Base-by-base conservation (phyloP, 2,797 vertebrate genomes). In the Crypturellus tataupa region DNA sequence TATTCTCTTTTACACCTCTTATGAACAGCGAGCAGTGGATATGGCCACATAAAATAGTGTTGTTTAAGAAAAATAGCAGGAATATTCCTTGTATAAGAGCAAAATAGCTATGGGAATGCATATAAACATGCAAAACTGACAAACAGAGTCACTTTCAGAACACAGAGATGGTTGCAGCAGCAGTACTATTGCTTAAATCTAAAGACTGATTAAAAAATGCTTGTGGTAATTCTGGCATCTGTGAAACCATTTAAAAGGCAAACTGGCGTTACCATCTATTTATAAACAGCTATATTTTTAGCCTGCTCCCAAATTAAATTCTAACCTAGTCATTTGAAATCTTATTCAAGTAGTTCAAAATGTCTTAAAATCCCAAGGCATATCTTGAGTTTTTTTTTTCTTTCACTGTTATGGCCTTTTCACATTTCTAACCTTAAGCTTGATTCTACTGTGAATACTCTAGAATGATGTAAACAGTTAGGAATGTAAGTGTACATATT, bases 1-100 rank as follows among this genome's bases (percentile, higher is more conserved):
- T 96, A 99, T 99, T 96, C 98, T 99, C 95, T 99, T 99, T 97
- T 99, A 99, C 97, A 99, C 99, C 37, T 98, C 98, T 31, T 93
- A 99, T 62, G 99, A 98, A 98, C 95, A 96, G 79, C 94, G 97
- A 83, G 94, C 87, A 40, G 64, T 85, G 47, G 95, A 98, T 6
- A 59, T 97, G 80, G 94, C 95, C 84, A 97, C 97, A 49, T 98
- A 98, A 96, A 91, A 69, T 25, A 55, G 29, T 1, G 12, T 16
- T 56, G 76, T 79, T 63, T 58, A 59, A 83, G 55, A 53, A 59
- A 89, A 44, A 49, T 49, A 24, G 21, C 13, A 4, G 62, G 84
- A 92, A 79, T 68, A 94, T 79, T 75, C 82, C 92, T 94, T 76
- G 65, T 70, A 3, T 37, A 93, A 75, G 82, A 94, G 77, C 80